Evolutionary conservation across 2,888 invertebrate genomes (phyloP).

Genomic region (Phortica okadai): DNA sequence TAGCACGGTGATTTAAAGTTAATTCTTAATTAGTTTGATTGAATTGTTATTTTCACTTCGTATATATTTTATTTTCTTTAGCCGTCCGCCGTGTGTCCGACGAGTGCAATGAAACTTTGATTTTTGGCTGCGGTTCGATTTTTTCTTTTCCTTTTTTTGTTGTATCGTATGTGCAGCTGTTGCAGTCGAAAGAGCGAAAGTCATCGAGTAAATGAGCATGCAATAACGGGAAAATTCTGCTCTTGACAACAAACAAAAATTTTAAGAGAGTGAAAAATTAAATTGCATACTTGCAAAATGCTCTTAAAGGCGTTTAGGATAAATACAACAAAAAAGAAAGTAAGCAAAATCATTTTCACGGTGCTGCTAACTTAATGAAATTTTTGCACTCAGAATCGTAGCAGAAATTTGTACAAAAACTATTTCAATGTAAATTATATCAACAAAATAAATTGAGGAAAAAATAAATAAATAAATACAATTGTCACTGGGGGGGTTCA

Average conservation of each 20-base stretch:
- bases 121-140: slow-evolving; percentile 21
- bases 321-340: background rate
- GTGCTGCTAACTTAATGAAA: background rate
- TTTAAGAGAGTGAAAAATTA: too few species aligned
- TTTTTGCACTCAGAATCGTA: background rate
- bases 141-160: background rate
- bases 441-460: background rate
- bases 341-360: background rate
- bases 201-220: background rate
- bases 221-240: too few species aligned
- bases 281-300: too few species aligned
- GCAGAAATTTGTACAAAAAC: background rate
- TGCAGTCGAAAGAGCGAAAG: slow-evolving; percentile 15
- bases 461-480: background rate
- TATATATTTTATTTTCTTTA: background rate
- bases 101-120: slow-evolving; percentile 25
- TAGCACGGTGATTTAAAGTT: slow-evolving; percentile 52
- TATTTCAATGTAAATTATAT: too few species aligned
- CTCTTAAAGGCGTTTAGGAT: slow-evolving; percentile 4
- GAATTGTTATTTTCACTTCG: slow-evolving; percentile 25
- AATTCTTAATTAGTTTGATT: slow-evolving; percentile 45
- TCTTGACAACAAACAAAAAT: too few species aligned
- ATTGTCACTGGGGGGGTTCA: background rate
- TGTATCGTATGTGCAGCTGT: slow-evolving; percentile 19
- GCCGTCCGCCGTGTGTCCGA: background rate